Evolutionary conservation across 2,797 vertebrate genomes (phyloP).

Genomic region (Notolepis coatsorum): DNA sequence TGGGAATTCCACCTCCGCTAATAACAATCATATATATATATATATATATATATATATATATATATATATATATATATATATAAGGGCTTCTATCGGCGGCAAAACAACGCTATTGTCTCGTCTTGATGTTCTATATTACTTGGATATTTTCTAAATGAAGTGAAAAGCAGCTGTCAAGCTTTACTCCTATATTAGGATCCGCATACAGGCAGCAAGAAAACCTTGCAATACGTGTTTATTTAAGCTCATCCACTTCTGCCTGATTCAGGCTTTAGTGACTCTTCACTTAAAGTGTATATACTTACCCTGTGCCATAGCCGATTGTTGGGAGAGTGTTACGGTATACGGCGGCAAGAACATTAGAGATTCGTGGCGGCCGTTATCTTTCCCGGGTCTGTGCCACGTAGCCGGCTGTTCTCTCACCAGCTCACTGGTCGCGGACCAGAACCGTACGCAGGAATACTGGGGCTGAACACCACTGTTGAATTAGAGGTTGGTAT

Average conservation of each 20-base stretch:
- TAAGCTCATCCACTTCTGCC: neutral
- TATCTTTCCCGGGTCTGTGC: conserved; percentile 5
- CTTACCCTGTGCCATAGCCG: conserved; percentile 30
- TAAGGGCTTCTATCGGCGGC: conserved; percentile 50
- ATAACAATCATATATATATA: conserved; percentile 5
- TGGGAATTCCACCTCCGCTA: conserved; percentile 1
- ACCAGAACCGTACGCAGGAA: neutral
- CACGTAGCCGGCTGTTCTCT: conserved; percentile 6
- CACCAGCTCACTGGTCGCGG: neutral
- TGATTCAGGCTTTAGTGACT: neutral
- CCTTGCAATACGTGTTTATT: conserved; percentile 11
- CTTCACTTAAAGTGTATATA: neutral
- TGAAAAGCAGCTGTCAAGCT: conserved; percentile 12
- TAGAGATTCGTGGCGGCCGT: too few species aligned
- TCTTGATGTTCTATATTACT: neutral
- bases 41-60: too few species aligned
- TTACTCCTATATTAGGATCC: conserved; percentile 58
- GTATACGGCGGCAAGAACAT: conserved; percentile 8
- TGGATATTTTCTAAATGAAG: conserved; percentile 24
- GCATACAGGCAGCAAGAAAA: conserved; percentile 2
- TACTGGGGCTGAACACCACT: conserved; percentile 16
- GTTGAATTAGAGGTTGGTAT: conserved; percentile 12
- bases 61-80: neutral
- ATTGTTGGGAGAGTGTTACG: neutral
- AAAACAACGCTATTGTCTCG: conserved; percentile 21